A percentile compares a stretch with the other conserved stretches of the same genome.
These are phyloP conservation scores for Melanotaenia pygmaea DNA, from an alignment of 2,797 vertebrate species.

Conservation along the genomic window DNA sequence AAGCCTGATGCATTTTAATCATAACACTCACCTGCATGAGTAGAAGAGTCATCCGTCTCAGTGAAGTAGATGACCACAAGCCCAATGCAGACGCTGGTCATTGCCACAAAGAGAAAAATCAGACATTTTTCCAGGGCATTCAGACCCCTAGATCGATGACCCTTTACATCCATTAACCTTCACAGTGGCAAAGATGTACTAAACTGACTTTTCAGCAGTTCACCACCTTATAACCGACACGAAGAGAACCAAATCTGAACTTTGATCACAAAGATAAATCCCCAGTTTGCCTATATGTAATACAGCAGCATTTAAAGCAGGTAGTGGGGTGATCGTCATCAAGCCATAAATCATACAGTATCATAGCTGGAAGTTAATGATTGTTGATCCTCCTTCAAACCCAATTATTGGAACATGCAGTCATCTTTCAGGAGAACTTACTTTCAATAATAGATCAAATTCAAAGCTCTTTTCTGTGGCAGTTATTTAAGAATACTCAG, in stretches of 20 bases:
- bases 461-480: background rate
- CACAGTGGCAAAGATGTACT: background rate
- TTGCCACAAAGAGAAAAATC: slow-evolving; percentile 78
- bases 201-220: slow-evolving; percentile 19
- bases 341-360: slow-evolving; percentile 40
- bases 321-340: background rate
- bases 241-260: slow-evolving; percentile 37
- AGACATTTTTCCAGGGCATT: slow-evolving; percentile 77
- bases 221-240: slow-evolving; percentile 18
- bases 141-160: slow-evolving; percentile 35
- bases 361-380: slow-evolving; percentile 39
- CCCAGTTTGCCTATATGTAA: slow-evolving; percentile 51
- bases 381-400: slow-evolving; percentile 12
- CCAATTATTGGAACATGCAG: slow-evolving; percentile 3
- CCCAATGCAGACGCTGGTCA: slow-evolving; percentile 72
- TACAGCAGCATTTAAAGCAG: background rate
- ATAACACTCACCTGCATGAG: slow-evolving; percentile 65
- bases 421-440: slow-evolving; percentile 12
- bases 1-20: background rate
- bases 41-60: slow-evolving; percentile 31
- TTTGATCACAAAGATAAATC: slow-evolving; percentile 58
- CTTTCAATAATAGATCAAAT: slow-evolving; percentile 6
- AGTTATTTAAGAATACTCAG: background rate
- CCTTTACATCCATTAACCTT: slow-evolving; percentile 46
- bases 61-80: slow-evolving; percentile 73